Percentiles rank a stretch among this genome's conserved stretches.
These are phyloP conservation scores for Rhagologus leucostigma DNA, from an alignment of 2,113 vertebrate species.

Conservation along the genomic window DNA sequence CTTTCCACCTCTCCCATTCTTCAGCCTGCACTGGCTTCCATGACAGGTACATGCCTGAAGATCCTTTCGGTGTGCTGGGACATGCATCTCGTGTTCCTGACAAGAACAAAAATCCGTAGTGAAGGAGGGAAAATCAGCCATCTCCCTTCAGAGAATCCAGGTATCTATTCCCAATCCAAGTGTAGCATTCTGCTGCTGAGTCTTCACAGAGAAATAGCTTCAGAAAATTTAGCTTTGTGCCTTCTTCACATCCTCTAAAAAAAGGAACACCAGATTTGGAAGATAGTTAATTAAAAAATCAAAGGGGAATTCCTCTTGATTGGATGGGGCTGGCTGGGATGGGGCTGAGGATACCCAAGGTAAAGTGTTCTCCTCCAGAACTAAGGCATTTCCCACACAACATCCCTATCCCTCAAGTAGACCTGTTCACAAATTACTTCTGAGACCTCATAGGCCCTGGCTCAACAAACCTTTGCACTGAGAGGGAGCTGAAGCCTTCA, in stretches of 20 bases:
- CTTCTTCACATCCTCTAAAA: background rate
- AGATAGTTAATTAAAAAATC: background rate
- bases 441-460: background rate
- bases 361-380: background rate
- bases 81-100: background rate
- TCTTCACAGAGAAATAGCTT: background rate
- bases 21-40: background rate
- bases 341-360: background rate
- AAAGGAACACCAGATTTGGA: background rate
- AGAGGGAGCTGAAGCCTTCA: background rate
- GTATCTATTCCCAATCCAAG: background rate
- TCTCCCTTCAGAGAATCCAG: background rate
- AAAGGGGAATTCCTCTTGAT: slow-evolving; percentile 13
- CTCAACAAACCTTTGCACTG: background rate
- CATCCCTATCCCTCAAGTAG: background rate
- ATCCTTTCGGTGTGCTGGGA: background rate
- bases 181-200: background rate
- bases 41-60: background rate
- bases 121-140: background rate
- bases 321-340: background rate
- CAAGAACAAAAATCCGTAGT: background rate
- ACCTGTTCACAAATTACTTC: background rate
- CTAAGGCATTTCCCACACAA: background rate
- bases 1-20: background rate
- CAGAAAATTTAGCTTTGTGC: background rate